phyloP scores from a whole-genome alignment of 2,797 vertebrate genomes.

The Liparis tanakae region DNA sequence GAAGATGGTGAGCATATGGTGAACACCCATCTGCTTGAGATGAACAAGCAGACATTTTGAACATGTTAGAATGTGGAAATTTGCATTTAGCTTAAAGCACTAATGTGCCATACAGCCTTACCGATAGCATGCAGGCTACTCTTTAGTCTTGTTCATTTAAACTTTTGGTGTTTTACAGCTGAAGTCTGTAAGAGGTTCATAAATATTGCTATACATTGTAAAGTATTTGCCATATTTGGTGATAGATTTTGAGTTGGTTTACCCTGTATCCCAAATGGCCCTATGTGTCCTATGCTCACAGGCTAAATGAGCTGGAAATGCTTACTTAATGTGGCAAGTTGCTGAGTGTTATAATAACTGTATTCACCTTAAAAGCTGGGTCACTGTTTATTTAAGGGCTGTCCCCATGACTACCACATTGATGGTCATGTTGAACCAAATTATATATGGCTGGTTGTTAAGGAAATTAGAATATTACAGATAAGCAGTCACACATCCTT shows the following conservation, averaged over 20 bases:
- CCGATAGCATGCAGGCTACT: not conserved
- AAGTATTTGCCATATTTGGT: not conserved
- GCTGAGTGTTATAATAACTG: conserved; percentile 3
- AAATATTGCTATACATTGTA: too few species aligned
- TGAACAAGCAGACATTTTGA: not conserved
- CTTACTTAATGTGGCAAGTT: not conserved
- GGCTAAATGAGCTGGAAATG: not conserved
- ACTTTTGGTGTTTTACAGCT: not conserved
- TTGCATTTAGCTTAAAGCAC: not conserved
- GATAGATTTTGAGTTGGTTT: not conserved
- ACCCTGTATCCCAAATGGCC: not conserved
- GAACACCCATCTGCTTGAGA: not conserved
- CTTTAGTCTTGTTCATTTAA: too few species aligned
- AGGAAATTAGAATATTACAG: conserved; percentile 43
- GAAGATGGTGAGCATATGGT: not conserved
- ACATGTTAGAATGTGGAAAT: not conserved
- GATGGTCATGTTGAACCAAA: conserved; percentile 15
- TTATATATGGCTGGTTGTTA: conserved; percentile 22
- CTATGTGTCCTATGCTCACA: not conserved
- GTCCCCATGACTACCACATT: conserved; percentile 55
- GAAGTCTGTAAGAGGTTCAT: not conserved
- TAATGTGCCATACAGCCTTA: not conserved
- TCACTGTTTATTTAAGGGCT: conserved; percentile 18
- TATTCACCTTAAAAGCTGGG: not conserved
- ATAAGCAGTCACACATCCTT: conserved; percentile 21